phyloP scores from a whole-genome alignment of 1,140 invertebrate genomes.

The Chelonus insularis region DNA sequence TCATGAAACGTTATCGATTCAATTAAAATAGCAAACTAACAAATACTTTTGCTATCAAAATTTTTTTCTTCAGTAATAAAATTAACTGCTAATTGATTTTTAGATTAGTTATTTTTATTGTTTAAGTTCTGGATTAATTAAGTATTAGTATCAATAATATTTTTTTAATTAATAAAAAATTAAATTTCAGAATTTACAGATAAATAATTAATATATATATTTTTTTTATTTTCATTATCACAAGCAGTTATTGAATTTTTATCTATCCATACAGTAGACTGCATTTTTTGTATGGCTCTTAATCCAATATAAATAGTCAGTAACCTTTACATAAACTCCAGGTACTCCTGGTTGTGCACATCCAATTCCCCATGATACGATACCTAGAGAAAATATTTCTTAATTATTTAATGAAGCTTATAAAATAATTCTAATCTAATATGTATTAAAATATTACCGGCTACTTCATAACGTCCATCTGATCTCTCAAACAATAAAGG shows the following conservation, averaged over 20 bases:
- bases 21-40: too few relatives aligned
- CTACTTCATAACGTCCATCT: conserved; percentile 52
- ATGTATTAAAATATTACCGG: conserved; percentile 49
- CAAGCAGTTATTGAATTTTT: not conserved
- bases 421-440: not conserved
- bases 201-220: too few relatives aligned
- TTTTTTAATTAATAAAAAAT: too few relatives aligned
- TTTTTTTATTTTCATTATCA: too few relatives aligned
- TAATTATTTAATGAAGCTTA: not conserved
- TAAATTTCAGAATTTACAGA: too few relatives aligned
- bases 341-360: conserved; percentile 63
- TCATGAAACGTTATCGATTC: too few relatives aligned
- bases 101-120: too few relatives aligned
- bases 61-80: too few relatives aligned
- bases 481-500: conserved; percentile 54
- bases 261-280: conserved; percentile 40
- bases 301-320: conserved; percentile 65
- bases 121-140: too few relatives aligned
- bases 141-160: too few relatives aligned
- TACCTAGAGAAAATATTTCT: conserved; percentile 30
- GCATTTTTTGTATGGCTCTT: conserved; percentile 50
- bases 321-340: conserved; percentile 65
- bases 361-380: conserved; percentile 65
- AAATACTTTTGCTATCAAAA: too few relatives aligned
- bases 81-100: too few relatives aligned